A percentile compares a stretch with the other conserved stretches of the same genome.
Conservation (phyloP, 2,888 invertebrate genomes). For the Drosophila pegasa region DNA sequence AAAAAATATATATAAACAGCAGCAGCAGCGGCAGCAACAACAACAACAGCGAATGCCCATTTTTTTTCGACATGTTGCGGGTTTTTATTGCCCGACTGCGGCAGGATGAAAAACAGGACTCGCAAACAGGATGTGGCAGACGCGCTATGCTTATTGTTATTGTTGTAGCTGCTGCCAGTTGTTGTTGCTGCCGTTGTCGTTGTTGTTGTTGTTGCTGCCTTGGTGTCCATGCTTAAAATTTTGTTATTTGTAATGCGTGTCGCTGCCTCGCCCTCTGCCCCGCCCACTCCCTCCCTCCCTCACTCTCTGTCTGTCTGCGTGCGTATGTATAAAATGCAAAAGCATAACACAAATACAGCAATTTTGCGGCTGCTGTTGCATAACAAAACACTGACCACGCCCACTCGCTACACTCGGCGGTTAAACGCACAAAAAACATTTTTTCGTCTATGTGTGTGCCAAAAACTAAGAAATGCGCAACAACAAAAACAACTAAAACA, state of each 20-base stretch:
- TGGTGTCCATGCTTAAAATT: conserved; percentile 45
- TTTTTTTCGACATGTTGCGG: conserved; percentile 47
- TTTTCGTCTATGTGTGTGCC: conserved; percentile 26
- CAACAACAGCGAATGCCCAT: conserved; percentile 14
- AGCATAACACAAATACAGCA: conserved; percentile 54
- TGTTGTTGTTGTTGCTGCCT: conserved; percentile 24
- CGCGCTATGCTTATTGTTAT: conserved; percentile 9
- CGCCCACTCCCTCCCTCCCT: not conserved
- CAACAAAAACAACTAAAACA: conserved; percentile 15
- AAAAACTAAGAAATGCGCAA: conserved; percentile 48
- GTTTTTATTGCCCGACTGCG: conserved; percentile 69
- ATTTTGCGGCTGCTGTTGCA: conserved; percentile 39
- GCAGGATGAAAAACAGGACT: conserved; percentile 44
- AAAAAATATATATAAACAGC: conserved; percentile 30
- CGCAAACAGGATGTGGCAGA: conserved; percentile 42
- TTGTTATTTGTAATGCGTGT: conserved; percentile 48
- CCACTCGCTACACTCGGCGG: conserved; percentile 28
- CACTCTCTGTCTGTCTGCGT: conserved; percentile 8
- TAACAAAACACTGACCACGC: conserved; percentile 50
- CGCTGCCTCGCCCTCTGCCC: not conserved
- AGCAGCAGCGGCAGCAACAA: not conserved
- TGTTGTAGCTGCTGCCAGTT: conserved; percentile 12
- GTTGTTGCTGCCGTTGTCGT: conserved; percentile 5
- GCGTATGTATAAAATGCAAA: conserved; percentile 62
- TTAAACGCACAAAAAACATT: conserved; percentile 35